Evolutionary conservation across 2,797 vertebrate species (phyloP), one percentile per base, ranked within the genome.

Genomic region (Arctocebus calabarensis): DNA sequence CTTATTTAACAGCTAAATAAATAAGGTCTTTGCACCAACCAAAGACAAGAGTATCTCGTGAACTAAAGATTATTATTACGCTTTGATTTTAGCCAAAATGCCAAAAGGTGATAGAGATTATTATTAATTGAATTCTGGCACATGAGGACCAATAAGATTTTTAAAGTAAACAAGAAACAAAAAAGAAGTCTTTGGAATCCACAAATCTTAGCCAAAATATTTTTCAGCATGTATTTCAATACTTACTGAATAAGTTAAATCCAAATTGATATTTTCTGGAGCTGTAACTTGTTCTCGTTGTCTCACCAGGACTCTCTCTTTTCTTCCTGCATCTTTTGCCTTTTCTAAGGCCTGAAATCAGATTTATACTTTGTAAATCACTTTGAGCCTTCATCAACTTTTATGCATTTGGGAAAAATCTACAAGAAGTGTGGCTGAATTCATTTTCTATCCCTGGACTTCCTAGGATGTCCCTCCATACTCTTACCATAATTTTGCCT

Each of bases 191-290:
- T 90, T 34, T 45, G 61, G 32, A 79, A 92, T 82, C 17, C 32
- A 91, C 14, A 84, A 59, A 92, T 84, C 20, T 40, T 57, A 64
- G 17, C 10, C 22, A 70, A 68, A 77, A 70, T 32, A 88, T 55
- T 20, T 34, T 32, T 95, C 16, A 57, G 20, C 75, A 91, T 11
- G 43, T 1, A 77, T 48, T 74, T 92, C 25, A 83, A 34, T 29
- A 99, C 99, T 99, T 98, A 99, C 99, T 32, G 99, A 99, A 94
- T 99, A 99, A 40, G 99, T 99, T 93, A 99, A 98, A 97, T 99
- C 99, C 96, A 99, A 96, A 97, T 99, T 99, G 97, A 99, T 99
- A 94, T 99, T 99, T 88, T 99, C 99, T 20, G 98, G 98, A 91
- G 98, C 98, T 70, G 98, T 98, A 1, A 98, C 98, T 97, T 99